These are phyloP conservation scores for Euplagia quadripunctaria DNA, from an alignment of 2,888 invertebrate genomes.

Conservation along the genomic window DNA sequence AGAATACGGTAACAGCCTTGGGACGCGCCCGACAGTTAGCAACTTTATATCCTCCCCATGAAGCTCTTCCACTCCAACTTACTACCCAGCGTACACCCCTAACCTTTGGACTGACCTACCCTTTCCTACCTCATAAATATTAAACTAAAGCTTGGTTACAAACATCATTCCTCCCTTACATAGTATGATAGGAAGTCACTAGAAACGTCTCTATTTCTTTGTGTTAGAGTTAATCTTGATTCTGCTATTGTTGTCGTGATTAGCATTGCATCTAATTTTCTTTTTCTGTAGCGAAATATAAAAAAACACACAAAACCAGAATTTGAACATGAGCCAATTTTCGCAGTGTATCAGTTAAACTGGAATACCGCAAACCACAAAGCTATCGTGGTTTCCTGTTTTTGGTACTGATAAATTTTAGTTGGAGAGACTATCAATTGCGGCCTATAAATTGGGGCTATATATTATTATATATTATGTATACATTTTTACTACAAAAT, in stretches of 20 bases:
- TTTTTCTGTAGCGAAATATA: not conserved
- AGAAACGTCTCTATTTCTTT: not conserved
- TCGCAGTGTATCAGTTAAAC: constrained; percentile 5
- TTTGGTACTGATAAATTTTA: not conserved
- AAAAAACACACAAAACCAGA: not conserved
- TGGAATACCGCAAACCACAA: constrained; percentile 32
- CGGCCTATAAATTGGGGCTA: not conserved
- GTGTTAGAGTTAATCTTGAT: not conserved
- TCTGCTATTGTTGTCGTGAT: not conserved
- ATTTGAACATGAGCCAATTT: not conserved
- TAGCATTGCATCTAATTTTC: not conserved
- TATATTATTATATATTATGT: not conserved
- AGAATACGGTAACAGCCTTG: not conserved
- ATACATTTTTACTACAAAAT: too few species aligned
- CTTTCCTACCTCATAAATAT: not conserved
- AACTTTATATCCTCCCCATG: not conserved
- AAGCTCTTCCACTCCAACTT: not conserved
- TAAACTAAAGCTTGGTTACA: not conserved
- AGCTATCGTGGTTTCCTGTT: constrained; percentile 30
- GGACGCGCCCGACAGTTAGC: too few species aligned
- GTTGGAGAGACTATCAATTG: not conserved
- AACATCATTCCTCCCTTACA: not conserved
- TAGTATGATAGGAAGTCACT: not conserved
- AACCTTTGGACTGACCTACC: not conserved
- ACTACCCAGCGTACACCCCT: not conserved